phyloP scores from a whole-genome alignment of 2,888 invertebrate genomes.

The Dusona sp. region DNA sequence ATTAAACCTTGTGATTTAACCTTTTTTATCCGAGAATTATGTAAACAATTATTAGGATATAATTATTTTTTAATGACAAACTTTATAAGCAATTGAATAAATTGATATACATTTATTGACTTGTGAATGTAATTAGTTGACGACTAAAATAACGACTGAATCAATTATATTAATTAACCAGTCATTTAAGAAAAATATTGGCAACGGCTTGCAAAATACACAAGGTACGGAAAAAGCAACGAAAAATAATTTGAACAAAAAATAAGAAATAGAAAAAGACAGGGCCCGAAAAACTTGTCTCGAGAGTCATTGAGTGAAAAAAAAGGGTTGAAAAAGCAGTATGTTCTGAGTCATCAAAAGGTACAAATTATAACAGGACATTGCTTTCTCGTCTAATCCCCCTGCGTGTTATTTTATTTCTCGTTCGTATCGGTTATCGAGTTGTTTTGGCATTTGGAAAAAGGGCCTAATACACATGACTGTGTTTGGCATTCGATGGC shows the following conservation, averaged over 20 bases:
- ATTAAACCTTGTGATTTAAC: not conserved
- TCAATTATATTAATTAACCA: not conserved
- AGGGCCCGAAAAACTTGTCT: constrained; percentile 18
- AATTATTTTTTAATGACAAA: not conserved
- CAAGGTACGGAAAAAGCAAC: not conserved
- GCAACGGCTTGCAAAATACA: not conserved
- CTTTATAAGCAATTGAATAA: not conserved
- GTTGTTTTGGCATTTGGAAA: not conserved
- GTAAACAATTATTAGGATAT: not conserved
- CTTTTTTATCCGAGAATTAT: not conserved
- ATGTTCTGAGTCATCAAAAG: constrained; percentile 38
- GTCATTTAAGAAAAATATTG: not conserved
- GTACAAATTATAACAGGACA: constrained; percentile 70
- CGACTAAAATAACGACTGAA: not conserved
- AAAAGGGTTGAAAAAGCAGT: constrained; percentile 63
- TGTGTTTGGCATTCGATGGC: constrained; percentile 29
- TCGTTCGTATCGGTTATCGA: not conserved
- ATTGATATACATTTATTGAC: not conserved
- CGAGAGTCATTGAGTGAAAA: constrained; percentile 12
- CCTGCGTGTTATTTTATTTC: not conserved
- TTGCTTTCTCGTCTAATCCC: constrained; percentile 29
- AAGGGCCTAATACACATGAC: constrained; percentile 37
- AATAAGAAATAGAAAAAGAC: constrained; percentile 23
- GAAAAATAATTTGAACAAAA: constrained; percentile 28
- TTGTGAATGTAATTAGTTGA: not conserved